Conservation (phyloP, 2,797 vertebrate species). For the Lutjanus campechanus region DNA sequence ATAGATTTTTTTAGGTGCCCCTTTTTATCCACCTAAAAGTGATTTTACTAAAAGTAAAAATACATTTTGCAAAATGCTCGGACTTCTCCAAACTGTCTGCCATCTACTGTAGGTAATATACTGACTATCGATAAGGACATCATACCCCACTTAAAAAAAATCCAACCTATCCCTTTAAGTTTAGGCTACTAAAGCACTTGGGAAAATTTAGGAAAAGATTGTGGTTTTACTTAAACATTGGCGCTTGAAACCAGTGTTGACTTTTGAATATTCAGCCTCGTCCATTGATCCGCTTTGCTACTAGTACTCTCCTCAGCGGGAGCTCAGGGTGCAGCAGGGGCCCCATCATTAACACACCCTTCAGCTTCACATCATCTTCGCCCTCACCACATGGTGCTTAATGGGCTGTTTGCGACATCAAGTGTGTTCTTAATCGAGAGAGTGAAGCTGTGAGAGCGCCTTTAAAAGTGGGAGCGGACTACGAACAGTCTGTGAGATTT, state of each 20-base stretch:
- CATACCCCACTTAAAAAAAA: too few relatives aligned
- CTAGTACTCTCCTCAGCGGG: constrained; percentile 28
- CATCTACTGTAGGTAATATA: too few relatives aligned
- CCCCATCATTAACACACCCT: constrained; percentile 76
- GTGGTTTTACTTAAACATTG: constrained; percentile 9
- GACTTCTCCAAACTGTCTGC: too few relatives aligned
- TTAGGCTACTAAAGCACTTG: constrained; percentile 15
- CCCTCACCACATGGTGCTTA: constrained; percentile 74
- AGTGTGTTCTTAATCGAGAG: constrained; percentile 83
- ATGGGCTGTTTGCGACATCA: constrained; percentile 84
- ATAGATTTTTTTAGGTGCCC: too few relatives aligned
- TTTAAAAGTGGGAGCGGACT: constrained; percentile 80
- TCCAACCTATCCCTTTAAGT: not conserved
- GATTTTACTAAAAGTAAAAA: too few relatives aligned
- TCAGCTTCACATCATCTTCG: constrained; percentile 69
- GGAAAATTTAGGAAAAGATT: constrained; percentile 2
- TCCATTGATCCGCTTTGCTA: not conserved
- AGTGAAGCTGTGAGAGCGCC: constrained; percentile 66
- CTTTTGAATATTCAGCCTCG: constrained; percentile 11
- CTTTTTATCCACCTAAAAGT: too few relatives aligned
- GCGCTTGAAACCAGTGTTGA: not conserved
- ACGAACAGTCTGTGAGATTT: constrained; percentile 79
- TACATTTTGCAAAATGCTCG: too few relatives aligned
- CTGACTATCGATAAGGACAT: too few relatives aligned
- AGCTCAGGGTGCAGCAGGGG: constrained; percentile 30